phyloP scores from a whole-genome alignment of 2,113 vertebrate genomes.

The Oostethus manadensis region DNA sequence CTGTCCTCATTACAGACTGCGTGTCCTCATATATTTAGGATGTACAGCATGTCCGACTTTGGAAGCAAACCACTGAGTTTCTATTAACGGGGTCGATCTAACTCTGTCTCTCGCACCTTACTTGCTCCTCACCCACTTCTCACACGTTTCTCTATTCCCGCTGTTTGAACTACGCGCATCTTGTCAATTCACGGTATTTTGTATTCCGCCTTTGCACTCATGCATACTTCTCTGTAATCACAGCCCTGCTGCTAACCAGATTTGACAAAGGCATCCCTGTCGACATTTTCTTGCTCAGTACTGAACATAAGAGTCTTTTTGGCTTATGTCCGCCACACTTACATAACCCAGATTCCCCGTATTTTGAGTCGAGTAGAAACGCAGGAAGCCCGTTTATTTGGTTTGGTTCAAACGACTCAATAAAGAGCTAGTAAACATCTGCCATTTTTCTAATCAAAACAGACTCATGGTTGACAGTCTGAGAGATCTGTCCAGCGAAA shows the following conservation, averaged over 20 bases:
- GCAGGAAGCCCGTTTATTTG: conserved; percentile 6
- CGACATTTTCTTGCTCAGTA: conserved; percentile 24
- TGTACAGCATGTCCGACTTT: not conserved
- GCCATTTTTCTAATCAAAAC: not conserved
- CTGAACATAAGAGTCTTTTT: conserved; percentile 18
- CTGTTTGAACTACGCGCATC: not conserved
- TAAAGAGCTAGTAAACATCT: conserved; percentile 1
- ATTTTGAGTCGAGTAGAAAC: conserved; percentile 5
- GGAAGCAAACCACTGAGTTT: conserved; percentile 38
- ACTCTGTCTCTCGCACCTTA: conserved; percentile 21
- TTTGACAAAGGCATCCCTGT: conserved; percentile 24
- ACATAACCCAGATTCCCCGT: conserved; percentile 43
- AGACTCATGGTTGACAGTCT: not conserved
- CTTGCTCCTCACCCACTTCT: not conserved
- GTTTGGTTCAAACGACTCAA: too few species aligned
- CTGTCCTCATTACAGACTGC: conserved; percentile 22
- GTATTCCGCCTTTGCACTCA: not conserved
- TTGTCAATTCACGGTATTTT: conserved; percentile 6
- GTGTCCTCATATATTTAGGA: conserved; percentile 9
- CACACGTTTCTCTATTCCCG: not conserved
- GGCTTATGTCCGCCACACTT: conserved; percentile 41
- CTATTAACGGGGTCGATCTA: conserved; percentile 65
- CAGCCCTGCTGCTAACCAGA: conserved; percentile 19
- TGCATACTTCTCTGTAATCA: conserved; percentile 15
- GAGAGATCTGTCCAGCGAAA: not conserved